Evolutionary conservation across 2,797 vertebrate species (phyloP), one percentile per base, ranked within the genome.

Genomic region (Euthynnus affinis): DNA sequence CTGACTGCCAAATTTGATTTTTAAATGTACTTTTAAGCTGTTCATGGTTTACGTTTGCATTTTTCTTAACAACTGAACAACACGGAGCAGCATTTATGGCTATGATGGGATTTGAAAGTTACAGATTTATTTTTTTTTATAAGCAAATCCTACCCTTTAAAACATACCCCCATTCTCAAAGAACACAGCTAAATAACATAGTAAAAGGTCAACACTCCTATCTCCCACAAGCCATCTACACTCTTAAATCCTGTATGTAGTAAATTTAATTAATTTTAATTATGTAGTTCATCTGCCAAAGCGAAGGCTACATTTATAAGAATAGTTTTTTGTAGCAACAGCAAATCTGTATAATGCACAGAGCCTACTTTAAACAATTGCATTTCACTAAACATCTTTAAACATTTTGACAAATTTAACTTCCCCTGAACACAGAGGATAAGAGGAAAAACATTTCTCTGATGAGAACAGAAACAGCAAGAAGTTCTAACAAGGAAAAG

Each of bases 401-500:
- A 92, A 93, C 90, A 92, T 89, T 94, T 90, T 85, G 93, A 94
- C 90, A 93, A 94, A 94, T 92, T 91, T 88, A 91, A 93, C 92
- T 92, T 92, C 89, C 46, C 87, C 86, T 87, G 91, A 93, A 92
- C 89, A 93, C 87, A 83, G 90, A 91, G 89, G 91, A 94, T 91
- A 92, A 93, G 92, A 94, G 94, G 90, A 94, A 94, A 93, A 92
- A 91, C 91, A 93, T 94, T 92, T 95, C 94, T 95, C 94, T 93
- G 94, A 95, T 93, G 93, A 95, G 95, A 95, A 95, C 93, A 94
- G 95, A 95, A 95, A 95, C 95, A 95, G 95, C 95, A 95, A 95
- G 95, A 96, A 96, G 94, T 96, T 96, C 94, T 96, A 96, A 96
- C 95, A 95, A 95, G 96, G 95, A 95, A 95, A 95, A 96, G 94